Conservation (phyloP, 2,113 vertebrate species). For the Reinhardtius hippoglossoides region DNA sequence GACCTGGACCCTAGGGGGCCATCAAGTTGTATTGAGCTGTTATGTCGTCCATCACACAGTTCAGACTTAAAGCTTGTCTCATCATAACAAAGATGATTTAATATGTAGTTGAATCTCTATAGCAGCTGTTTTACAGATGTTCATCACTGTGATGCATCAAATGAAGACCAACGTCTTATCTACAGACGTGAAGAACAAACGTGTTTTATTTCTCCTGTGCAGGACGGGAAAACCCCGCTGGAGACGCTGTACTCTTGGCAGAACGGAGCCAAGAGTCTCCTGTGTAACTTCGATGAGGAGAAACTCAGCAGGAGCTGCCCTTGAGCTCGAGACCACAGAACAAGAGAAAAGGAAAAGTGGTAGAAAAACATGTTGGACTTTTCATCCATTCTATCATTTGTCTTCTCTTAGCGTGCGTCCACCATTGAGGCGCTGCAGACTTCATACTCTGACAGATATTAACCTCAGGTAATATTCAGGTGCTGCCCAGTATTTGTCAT, state of each 20-base stretch:
- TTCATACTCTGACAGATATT: background rate
- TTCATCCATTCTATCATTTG: background rate
- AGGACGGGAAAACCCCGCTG: constrained; percentile 82
- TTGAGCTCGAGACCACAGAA: background rate
- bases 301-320: background rate
- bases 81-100: too few relatives aligned
- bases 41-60: too few relatives aligned
- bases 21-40: too few relatives aligned
- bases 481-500: too few relatives aligned
- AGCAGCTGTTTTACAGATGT: too few relatives aligned
- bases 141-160: too few relatives aligned
- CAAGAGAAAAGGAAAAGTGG: background rate
- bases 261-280: constrained; percentile 80
- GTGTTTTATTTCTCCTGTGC: background rate
- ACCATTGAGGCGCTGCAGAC: background rate
- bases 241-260: constrained; percentile 80
- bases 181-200: background rate
- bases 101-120: too few relatives aligned
- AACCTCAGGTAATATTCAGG: constrained; percentile 8
- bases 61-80: too few relatives aligned
- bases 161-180: too few relatives aligned
- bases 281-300: constrained; percentile 69
- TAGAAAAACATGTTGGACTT: too few relatives aligned
- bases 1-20: too few relatives aligned
- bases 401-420: background rate